Base-by-base conservation (phyloP, 2,113 vertebrate genomes). In the Arizona elegans region DNA sequence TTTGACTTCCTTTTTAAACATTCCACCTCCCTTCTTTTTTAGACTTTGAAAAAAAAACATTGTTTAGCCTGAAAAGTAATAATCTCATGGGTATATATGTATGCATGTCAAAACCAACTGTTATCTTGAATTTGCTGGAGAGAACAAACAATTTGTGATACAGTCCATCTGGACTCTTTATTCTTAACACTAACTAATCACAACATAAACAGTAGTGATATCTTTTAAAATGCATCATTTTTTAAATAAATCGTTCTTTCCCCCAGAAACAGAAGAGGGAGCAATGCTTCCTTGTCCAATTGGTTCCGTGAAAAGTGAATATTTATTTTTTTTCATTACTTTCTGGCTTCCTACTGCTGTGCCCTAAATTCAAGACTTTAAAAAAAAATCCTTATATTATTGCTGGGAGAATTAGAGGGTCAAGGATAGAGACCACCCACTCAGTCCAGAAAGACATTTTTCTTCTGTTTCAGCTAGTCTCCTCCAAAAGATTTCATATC, bases 351-450 rank as follows among this genome's bases (percentile, higher is more conserved):
- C 56, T 52, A n/a, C 59, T 33, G 23, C 92, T 47, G 17, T 59
- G 21, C 81, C 91, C 93, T 95, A 93, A 96, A 94, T 0, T 87
- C 94, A 94, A 95, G 93, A 94, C 95, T 94, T 70, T 92, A 1
- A 3, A 55, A 38, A 38, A 81, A 65, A 96, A 97, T 95, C 93
- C 95, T 87, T 93, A 88, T 93, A 92, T 33, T 90, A 81, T 90
- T 85, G 90, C 19, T 33, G 47, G 47, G 89, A 29, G 58, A 58
- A 23, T 47, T 94, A 87, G 91, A 65, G 95, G 95, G 91, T 0
- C 43, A 90, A 95, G 95, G 92, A 88, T 26, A 95, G 2, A 24
- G 98, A 98, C 98, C 98, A 98, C 98, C 98, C 98, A 98, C 97
- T 95, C 97, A 0, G 98, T 95, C 95, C 94, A n/a, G 62, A 92